phyloP scores from a whole-genome alignment of 2,113 vertebrate species.

The Notiomystis cincta region DNA sequence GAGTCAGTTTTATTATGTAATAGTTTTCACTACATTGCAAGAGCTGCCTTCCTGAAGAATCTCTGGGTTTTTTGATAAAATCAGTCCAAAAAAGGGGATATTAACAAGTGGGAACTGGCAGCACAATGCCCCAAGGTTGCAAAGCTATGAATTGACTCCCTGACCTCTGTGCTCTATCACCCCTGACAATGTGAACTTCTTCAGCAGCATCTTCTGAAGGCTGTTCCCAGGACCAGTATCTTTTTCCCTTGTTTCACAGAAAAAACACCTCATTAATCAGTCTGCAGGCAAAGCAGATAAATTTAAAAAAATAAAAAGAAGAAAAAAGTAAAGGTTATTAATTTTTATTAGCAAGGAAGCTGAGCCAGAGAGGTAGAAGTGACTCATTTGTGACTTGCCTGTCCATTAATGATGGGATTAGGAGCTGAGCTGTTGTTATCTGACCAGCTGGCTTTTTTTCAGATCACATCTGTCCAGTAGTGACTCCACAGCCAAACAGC shows the following conservation, averaged over 20 bases:
- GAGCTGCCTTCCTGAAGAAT: neutral
- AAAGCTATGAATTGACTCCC: neutral
- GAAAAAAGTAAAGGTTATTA: neutral
- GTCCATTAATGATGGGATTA: slow-evolving; percentile 23
- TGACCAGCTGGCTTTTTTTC: slow-evolving; percentile 5
- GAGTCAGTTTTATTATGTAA: neutral
- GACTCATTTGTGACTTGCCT: neutral
- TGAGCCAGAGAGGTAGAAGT: slow-evolving; percentile 30
- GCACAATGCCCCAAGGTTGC: neutral
- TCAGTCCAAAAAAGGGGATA: neutral
- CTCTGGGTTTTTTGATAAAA: neutral
- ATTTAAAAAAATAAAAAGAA: fast-evolving
- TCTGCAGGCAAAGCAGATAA: neutral
- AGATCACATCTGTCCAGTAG: neutral
- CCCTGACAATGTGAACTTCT: neutral
- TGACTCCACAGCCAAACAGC: neutral
- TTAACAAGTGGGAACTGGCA: neutral
- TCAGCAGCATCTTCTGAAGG: neutral
- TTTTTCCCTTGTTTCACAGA: neutral
- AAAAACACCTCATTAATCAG: slow-evolving; percentile 14
- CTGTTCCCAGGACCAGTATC: neutral
- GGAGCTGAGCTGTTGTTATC: slow-evolving; percentile 10
- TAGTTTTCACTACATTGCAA: neutral
- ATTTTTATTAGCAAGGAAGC: neutral
- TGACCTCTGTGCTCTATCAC: neutral